These are phyloP conservation scores for Calephelis nemesis DNA, from an alignment of 1,140 invertebrate species.

Conservation along the genomic window DNA sequence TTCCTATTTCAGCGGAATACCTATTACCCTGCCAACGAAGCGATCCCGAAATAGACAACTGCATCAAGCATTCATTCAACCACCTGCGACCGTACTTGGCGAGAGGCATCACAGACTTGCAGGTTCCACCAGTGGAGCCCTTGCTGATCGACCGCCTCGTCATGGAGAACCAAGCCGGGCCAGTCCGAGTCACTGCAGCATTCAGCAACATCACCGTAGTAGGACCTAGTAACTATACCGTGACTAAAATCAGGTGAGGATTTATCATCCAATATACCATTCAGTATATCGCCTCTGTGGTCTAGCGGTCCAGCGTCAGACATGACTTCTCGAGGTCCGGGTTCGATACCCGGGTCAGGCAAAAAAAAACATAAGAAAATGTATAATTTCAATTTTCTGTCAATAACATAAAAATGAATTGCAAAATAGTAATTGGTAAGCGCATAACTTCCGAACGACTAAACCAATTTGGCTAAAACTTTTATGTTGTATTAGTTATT, in stretches of 20 bases:
- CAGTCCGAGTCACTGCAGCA: slow-evolving; percentile 84
- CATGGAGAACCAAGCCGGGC: slow-evolving; percentile 88
- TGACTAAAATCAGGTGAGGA: slow-evolving; percentile 76
- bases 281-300: too few relatives aligned
- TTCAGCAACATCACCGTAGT: slow-evolving; percentile 86
- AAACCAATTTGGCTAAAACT: too few relatives aligned
- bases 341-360: too few relatives aligned
- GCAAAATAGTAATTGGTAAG: too few relatives aligned
- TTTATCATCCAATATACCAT: background rate
- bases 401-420: too few relatives aligned
- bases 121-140: slow-evolving; percentile 86
- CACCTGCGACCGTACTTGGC: slow-evolving; percentile 85
- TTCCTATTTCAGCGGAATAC: slow-evolving; percentile 83
- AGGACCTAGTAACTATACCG: slow-evolving; percentile 86
- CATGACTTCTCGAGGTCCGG: too few relatives aligned
- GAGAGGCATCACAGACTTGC: slow-evolving; percentile 83
- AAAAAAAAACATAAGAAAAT: too few relatives aligned
- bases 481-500: too few relatives aligned
- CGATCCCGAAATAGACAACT: slow-evolving; percentile 83
- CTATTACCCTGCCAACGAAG: slow-evolving; percentile 84
- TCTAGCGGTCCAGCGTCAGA: too few relatives aligned
- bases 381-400: too few relatives aligned
- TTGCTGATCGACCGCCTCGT: slow-evolving; percentile 83
- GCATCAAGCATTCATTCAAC: slow-evolving; percentile 85
- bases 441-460: too few relatives aligned